Base-by-base conservation (phyloP, 2,888 invertebrate genomes). In the Archips crataeganus region DNA sequence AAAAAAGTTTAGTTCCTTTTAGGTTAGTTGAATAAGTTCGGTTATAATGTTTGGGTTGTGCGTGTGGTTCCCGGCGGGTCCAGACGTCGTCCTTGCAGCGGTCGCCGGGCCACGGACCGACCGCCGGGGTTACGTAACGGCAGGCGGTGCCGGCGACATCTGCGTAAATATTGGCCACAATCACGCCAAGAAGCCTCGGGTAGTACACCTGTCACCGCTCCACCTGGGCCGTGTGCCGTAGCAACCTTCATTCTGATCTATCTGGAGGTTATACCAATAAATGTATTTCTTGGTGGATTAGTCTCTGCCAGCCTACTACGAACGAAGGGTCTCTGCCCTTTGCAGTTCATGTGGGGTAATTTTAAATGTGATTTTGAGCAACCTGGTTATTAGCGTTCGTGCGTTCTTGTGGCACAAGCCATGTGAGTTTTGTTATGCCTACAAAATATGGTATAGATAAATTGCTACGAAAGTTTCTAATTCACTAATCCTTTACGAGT, bases 101-200 rank as follows among this genome's bases (percentile, higher is more conserved):
- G 71, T 6, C 36, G 64, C 60, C 65, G 49, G 83, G 78, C 81
- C 81, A 79, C 83, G 85, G 84, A 85, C 85, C 86, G 83, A 80
- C 80, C 80, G 82, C 32, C 57, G 82, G 81, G 81, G 87, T 92
- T 90, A 92, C 91, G 91, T 92, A 92, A 92, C 84, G 80, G 57
- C 68, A 73, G 72, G 72, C 72, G 72, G 72, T 63, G 72, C 68
- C 83, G 81, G 80, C 79, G 88, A 89, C 89, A 91, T 90, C 88
- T 90, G 90, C 84, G 90, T 90, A 92, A 94, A 94, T 93, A 93
- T 93, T 92, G 90, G 89, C 87, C 85, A 87, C 85, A 87, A 89
- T 89, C 89, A 89, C 88, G 87, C 89, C 90, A 79, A 81, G 6
- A 85, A 85, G 83, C 59, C 47, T 39, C 59, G 63, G 23, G 6